These are phyloP conservation scores for Calosoma granatense DNA, from an alignment of 1,140 invertebrate genomes.

Conservation along the genomic window DNA sequence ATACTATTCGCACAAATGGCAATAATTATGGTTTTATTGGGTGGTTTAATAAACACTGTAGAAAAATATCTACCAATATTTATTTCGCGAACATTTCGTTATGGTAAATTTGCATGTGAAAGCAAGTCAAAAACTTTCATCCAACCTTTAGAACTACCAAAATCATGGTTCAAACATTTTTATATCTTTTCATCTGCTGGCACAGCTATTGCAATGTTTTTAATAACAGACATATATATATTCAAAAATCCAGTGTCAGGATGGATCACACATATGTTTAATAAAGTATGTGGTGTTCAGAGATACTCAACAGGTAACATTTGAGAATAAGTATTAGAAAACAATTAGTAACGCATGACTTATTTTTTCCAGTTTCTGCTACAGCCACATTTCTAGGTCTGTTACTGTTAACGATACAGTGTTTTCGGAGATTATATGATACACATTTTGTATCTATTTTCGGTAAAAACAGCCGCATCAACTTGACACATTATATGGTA, in stretches of 20 bases:
- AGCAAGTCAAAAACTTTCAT: slow-evolving; percentile 38
- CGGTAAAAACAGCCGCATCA: slow-evolving; percentile 64
- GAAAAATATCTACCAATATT: slow-evolving; percentile 51
- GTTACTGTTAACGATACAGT: slow-evolving; percentile 54
- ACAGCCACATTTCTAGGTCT: slow-evolving; percentile 46
- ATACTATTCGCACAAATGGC: slow-evolving; percentile 21
- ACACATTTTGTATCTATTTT: slow-evolving; percentile 66
- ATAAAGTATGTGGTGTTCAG: slow-evolving; percentile 38
- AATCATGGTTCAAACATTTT: slow-evolving; percentile 65
- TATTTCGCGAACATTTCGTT: slow-evolving; percentile 49
- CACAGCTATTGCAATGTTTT: slow-evolving; percentile 36
- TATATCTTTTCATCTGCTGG: slow-evolving; percentile 53
- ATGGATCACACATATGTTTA: slow-evolving; percentile 36
- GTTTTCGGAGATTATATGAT: slow-evolving; percentile 66
- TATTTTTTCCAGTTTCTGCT: slow-evolving; percentile 42
- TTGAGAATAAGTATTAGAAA: slow-evolving; percentile 4
- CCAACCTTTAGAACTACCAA: slow-evolving; percentile 52
- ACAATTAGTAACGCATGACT: slow-evolving; percentile 5
- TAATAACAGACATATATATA: slow-evolving; percentile 40
- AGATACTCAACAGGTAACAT: slow-evolving; percentile 42
- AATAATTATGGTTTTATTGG: slow-evolving; percentile 36
- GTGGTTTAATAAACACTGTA: slow-evolving; percentile 46
- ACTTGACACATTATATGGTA: slow-evolving; percentile 62
- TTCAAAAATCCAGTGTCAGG: slow-evolving; percentile 34
- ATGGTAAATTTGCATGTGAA: slow-evolving; percentile 55